phyloP scores from a whole-genome alignment of 2,888 invertebrate species.

The Cylloceria caligata region DNA sequence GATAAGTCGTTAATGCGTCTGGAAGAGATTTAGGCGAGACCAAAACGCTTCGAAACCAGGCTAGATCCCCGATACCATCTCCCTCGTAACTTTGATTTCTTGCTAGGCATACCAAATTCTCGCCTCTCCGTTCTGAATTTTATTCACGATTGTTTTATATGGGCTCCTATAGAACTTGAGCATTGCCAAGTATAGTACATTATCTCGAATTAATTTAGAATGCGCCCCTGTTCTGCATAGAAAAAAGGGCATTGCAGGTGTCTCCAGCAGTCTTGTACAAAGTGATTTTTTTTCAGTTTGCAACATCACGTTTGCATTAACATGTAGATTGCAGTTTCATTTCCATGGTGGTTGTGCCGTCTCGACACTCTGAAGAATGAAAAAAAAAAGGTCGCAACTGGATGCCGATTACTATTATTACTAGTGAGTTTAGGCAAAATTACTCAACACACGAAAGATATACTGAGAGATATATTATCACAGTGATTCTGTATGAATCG shows the following conservation, averaged over 20 bases:
- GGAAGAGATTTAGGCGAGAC: slow-evolving; percentile 57
- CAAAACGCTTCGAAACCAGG: slow-evolving; percentile 49
- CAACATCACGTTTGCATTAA: no score
- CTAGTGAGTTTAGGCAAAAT: not conserved
- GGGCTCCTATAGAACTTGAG: not conserved
- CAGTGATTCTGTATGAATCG: not conserved
- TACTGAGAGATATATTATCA: not conserved
- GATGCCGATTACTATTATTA: slow-evolving; percentile 1
- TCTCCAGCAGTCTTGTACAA: not conserved
- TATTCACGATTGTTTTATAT: not conserved
- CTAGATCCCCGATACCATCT: slow-evolving; percentile 35
- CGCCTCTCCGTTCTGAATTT: not conserved
- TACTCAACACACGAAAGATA: slow-evolving; percentile 1
- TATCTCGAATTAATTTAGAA: not conserved
- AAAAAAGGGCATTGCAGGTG: not conserved
- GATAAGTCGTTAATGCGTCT: slow-evolving; percentile 67
- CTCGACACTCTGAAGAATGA: not conserved
- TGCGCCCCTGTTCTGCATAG: not conserved
- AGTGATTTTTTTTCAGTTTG: not conserved
- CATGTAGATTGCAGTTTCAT: not conserved
- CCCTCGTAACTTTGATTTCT: slow-evolving; percentile 31
- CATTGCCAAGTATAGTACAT: not conserved
- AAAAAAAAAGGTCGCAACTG: not conserved
- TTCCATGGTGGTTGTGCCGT: not conserved
- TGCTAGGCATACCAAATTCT: not conserved